phyloP scores from a whole-genome alignment of 2,113 vertebrate genomes.

The Dicerorhinus sumatrensis region DNA sequence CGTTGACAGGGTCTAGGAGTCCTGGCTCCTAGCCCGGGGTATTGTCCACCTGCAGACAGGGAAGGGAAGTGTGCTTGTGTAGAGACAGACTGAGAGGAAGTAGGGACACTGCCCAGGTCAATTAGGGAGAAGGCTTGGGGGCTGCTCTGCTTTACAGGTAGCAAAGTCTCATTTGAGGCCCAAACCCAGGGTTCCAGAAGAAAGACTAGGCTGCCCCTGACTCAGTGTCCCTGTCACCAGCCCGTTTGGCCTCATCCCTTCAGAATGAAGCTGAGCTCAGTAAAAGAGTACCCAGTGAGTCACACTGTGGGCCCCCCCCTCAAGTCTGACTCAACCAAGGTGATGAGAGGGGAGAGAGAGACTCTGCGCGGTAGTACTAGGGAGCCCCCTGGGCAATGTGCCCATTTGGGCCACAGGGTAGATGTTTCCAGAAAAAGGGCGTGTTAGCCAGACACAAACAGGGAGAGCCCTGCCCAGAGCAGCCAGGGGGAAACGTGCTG shows the following conservation, averaged over 20 bases:
- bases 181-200: background rate
- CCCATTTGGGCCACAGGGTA: conserved; percentile 33
- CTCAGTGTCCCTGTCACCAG: conserved; percentile 64
- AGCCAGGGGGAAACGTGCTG: conserved; percentile 22
- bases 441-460: background rate
- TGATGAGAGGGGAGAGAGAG: conserved; percentile 30
- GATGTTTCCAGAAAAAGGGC: conserved; percentile 24
- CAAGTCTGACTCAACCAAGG: conserved; percentile 62
- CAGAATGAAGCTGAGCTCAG: conserved; percentile 76
- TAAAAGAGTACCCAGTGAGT: conserved; percentile 62
- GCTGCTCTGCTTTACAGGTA: background rate
- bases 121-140: background rate
- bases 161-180: conserved; percentile 23
- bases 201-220: conserved; percentile 23
- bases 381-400: conserved; percentile 74
- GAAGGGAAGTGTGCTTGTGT: conserved; percentile 40
- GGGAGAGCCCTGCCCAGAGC: conserved; percentile 38
- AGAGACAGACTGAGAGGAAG: background rate
- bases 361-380: background rate
- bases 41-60: conserved; percentile 73
- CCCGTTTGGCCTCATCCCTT: conserved; percentile 47
- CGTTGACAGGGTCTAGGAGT: conserved; percentile 41
- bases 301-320: background rate
- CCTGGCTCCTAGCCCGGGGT: conserved; percentile 63
- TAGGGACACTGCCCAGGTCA: background rate